Conservation (phyloP, 2,797 vertebrate species). For the Spatula clypeata region DNA sequence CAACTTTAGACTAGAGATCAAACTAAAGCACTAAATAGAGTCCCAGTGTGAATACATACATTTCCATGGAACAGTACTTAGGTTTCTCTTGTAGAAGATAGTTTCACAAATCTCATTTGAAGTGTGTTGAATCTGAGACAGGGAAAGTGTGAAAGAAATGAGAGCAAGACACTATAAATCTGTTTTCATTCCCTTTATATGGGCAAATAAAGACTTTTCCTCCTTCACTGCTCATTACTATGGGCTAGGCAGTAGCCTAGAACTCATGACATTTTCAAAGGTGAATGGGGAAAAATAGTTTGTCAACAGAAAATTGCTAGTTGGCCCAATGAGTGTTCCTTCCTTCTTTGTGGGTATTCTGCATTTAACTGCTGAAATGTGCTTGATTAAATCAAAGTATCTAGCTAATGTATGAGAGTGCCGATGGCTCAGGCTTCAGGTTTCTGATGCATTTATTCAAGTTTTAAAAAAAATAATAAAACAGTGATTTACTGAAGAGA, state of each 20-base stretch:
- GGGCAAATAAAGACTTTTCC: background rate
- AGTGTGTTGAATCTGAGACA: background rate
- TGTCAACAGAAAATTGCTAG: background rate
- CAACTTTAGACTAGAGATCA: conserved; percentile 54
- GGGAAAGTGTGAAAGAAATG: accelerated
- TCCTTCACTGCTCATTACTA: accelerated
- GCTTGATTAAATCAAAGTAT: background rate
- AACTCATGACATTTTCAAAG: background rate
- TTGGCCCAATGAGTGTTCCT: background rate
- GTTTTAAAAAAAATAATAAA: conserved; percentile 52
- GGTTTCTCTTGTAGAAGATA: conserved; percentile 30
- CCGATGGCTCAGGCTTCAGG: background rate
- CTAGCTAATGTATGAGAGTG: background rate
- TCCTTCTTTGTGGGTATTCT: background rate
- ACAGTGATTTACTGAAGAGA: conserved; percentile 46
- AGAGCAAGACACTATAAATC: background rate
- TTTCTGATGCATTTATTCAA: conserved; percentile 25
- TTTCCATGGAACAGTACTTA: conserved; percentile 23
- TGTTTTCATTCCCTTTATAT: background rate
- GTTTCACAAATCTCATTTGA: conserved; percentile 26
- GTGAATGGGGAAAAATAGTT: background rate
- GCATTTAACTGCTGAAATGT: conserved; percentile 1
- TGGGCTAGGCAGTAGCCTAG: background rate
- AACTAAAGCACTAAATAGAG: conserved; percentile 52
- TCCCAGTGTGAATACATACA: conserved; percentile 31